phyloP scores from a whole-genome alignment of 2,797 vertebrate genomes.

The Chlorospingus flavigularis region DNA sequence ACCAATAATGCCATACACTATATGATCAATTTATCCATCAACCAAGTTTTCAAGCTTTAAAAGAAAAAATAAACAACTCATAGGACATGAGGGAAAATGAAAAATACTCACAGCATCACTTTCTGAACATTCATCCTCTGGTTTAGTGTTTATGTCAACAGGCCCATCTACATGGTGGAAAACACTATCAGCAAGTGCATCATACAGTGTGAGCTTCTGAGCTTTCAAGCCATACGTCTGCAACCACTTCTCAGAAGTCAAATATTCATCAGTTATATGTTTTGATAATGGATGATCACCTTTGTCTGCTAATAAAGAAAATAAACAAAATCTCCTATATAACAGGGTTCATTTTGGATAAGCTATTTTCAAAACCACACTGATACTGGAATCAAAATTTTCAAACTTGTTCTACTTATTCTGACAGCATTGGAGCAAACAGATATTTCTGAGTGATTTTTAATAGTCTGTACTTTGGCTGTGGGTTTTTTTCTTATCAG shows the following conservation, averaged over 20 bases:
- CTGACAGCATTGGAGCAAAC: not conserved
- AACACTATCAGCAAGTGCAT: slow-evolving; percentile 75
- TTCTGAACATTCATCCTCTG: slow-evolving; percentile 68
- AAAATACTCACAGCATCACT: slow-evolving; percentile 77
- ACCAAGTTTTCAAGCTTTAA: not conserved
- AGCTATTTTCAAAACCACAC: not conserved
- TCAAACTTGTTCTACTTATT: not conserved
- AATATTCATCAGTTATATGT: slow-evolving; percentile 48
- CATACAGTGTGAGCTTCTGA: slow-evolving; percentile 72
- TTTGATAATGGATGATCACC: not conserved
- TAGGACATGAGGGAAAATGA: not conserved
- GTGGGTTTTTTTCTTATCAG: not conserved
- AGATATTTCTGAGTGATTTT: not conserved
- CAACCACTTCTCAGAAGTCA: slow-evolving; percentile 78
- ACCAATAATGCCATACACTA: not conserved
- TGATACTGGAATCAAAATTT: not conserved
- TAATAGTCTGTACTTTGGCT: not conserved
- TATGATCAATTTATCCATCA: not conserved
- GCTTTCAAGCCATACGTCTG: slow-evolving; percentile 77
- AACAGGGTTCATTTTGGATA: not conserved
- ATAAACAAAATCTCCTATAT: not conserved
- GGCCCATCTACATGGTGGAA: slow-evolving; percentile 78
- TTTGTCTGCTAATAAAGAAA: not conserved
- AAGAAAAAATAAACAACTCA: not conserved
- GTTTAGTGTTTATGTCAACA: slow-evolving; percentile 78